Percentiles rank a stretch among this genome's conserved stretches.
Evolutionary conservation across 2,888 invertebrate species (phyloP).

Genomic region (Stenodema calcarata): DNA sequence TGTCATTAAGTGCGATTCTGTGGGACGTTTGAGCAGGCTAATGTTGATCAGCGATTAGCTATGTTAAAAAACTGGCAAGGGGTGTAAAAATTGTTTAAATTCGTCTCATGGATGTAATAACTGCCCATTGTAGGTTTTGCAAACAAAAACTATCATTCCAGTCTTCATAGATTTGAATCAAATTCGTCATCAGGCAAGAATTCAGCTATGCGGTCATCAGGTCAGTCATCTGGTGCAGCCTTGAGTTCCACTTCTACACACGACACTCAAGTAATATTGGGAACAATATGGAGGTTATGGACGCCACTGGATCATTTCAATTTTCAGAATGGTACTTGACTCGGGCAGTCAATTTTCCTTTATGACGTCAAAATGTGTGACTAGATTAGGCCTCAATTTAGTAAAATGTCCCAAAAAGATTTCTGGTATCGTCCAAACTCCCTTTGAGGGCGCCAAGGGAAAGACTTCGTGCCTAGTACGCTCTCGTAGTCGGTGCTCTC

Average conservation of each 20-base stretch:
- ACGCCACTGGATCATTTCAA: too few relatives aligned
- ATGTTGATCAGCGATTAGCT: background rate
- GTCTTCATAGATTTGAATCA: background rate
- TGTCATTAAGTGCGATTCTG: background rate
- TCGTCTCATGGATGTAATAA: background rate
- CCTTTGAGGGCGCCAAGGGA: background rate
- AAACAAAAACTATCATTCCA: background rate
- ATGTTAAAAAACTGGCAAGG: background rate
- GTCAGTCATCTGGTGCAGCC: background rate
- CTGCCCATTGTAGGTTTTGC: background rate
- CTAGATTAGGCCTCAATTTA: background rate
- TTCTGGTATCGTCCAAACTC: background rate
- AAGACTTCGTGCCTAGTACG: background rate
- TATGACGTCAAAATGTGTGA: background rate
- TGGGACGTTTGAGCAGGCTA: background rate
- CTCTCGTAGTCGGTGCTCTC: background rate
- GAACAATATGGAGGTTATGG: too few relatives aligned
- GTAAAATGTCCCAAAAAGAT: background rate
- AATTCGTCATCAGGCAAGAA: background rate
- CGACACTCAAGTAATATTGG: too few relatives aligned
- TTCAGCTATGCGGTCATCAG: background rate
- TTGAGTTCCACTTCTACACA: background rate
- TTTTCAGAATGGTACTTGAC: background rate
- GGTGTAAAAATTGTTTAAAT: background rate
- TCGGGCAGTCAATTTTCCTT: background rate